phyloP scores from a whole-genome alignment of 2,113 vertebrate genomes.

The Naja naja region DNA sequence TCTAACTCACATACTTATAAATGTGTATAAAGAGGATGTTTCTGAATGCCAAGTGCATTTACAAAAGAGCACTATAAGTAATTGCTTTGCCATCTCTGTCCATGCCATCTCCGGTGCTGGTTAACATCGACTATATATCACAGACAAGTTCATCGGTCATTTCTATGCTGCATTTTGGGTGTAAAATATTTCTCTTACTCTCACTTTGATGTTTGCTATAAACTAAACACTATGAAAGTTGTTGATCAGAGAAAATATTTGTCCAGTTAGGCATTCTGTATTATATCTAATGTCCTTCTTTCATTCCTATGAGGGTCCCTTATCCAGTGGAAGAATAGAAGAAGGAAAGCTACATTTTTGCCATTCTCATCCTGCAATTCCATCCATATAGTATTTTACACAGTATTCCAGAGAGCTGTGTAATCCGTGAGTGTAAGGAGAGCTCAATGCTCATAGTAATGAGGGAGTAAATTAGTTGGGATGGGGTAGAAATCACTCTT shows the following conservation, averaged over 20 bases:
- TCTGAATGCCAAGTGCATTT: slow-evolving; percentile 4
- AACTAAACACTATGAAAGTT: neutral
- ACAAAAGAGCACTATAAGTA: neutral
- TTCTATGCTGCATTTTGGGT: neutral
- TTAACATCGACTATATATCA: slow-evolving; percentile 1
- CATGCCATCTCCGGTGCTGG: neutral
- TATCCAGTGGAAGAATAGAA: neutral
- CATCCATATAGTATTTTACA: neutral
- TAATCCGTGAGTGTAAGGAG: neutral
- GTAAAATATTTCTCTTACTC: neutral
- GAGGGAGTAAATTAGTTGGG: neutral
- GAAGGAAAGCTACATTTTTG: neutral
- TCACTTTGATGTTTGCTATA: neutral
- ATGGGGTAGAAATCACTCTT: neutral
- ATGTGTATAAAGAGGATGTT: neutral
- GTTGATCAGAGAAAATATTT: neutral
- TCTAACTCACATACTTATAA: neutral
- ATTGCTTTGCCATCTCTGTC: neutral
- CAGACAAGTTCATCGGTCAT: neutral
- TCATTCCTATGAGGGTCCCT: neutral
- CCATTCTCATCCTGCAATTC: neutral
- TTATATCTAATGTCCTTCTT: neutral
- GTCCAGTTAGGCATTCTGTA: neutral
- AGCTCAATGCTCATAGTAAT: neutral
- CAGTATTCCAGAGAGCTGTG: neutral